A percentile compares a stretch with the other conserved stretches of the same genome.
phyloP scores from a whole-genome alignment of 2,797 vertebrate species.

The Scyliorhinus canicula region DNA sequence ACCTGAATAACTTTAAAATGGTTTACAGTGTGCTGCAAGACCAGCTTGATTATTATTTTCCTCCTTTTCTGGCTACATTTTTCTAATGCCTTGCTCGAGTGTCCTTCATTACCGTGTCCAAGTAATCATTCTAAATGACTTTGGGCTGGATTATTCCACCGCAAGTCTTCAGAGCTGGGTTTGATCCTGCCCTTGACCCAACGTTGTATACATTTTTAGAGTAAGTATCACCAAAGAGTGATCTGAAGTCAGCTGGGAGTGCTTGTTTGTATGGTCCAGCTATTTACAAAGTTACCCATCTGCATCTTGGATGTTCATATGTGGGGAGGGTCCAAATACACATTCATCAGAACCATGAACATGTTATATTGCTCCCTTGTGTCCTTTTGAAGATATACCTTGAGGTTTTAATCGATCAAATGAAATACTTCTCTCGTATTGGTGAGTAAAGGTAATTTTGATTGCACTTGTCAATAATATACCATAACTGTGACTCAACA shows the following conservation, averaged over 20 bases:
- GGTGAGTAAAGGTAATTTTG: not conserved
- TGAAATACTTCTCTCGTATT: no score
- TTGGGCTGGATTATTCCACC: not conserved
- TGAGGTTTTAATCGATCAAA: not conserved
- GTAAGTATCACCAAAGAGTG: not conserved
- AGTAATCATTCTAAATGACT: not conserved
- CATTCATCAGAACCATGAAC: not conserved
- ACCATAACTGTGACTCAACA: not conserved
- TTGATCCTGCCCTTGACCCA: not conserved
- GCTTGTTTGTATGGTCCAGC: no score
- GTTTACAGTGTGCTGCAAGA: not conserved
- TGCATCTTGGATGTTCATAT: not conserved
- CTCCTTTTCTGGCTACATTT: not conserved
- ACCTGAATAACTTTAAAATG: not conserved
- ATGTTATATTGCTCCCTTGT: not conserved
- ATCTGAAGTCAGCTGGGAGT: not conserved
- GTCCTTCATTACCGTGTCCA: not conserved
- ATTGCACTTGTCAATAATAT: not conserved
- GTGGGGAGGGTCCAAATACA: not conserved
- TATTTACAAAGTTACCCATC: not conserved
- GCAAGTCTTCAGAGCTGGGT: not conserved
- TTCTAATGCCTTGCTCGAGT: not conserved
- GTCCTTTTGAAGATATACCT: not conserved
- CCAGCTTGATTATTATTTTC: not conserved
- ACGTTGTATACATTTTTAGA: not conserved